Evolutionary conservation across 2,113 vertebrate genomes (phyloP).

Genomic region (Gymnocephalus cernua): DNA sequence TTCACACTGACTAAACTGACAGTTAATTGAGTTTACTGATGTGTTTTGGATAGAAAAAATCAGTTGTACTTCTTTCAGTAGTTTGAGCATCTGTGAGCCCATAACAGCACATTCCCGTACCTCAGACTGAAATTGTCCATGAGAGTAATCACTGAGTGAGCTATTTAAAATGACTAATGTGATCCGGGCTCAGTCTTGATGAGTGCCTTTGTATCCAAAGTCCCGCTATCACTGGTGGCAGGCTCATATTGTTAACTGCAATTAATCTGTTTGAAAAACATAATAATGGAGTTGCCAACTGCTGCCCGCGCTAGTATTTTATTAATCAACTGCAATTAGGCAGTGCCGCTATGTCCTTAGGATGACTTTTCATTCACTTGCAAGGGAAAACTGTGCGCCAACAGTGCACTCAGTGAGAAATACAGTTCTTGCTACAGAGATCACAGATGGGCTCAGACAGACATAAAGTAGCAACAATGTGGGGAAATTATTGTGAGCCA

Average conservation of each 20-base stretch:
- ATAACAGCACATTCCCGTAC: neutral
- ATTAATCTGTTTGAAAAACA: conserved; percentile 79
- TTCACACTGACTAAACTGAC: neutral
- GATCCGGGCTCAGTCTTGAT: conserved; percentile 46
- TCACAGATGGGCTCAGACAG: conserved; percentile 57
- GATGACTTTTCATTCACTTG: conserved; percentile 72
- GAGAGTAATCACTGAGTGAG: conserved; percentile 61
- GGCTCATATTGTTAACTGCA: conserved; percentile 70
- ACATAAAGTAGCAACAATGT: conserved; percentile 51
- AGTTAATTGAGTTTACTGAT: neutral
- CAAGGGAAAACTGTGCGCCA: conserved; percentile 8
- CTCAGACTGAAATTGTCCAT: conserved; percentile 17
- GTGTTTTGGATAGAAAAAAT: neutral
- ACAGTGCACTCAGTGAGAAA: conserved; percentile 31
- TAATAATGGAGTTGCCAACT: conserved; percentile 77
- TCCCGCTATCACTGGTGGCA: conserved; percentile 66
- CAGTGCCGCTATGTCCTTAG: conserved; percentile 68
- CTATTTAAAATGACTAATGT: conserved; percentile 74
- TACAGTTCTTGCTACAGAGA: conserved; percentile 24
- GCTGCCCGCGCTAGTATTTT: conserved; percentile 75
- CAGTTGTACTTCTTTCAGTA: conserved; percentile 4
- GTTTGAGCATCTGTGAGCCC: conserved; percentile 19
- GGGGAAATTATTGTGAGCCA: conserved; percentile 36
- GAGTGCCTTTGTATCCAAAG: conserved; percentile 71
- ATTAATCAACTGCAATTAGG: conserved; percentile 81